Percentiles rank a stretch among this genome's conserved stretches.
Conservation (phyloP, 2,113 vertebrate species). For the Jaculus jaculus region DNA sequence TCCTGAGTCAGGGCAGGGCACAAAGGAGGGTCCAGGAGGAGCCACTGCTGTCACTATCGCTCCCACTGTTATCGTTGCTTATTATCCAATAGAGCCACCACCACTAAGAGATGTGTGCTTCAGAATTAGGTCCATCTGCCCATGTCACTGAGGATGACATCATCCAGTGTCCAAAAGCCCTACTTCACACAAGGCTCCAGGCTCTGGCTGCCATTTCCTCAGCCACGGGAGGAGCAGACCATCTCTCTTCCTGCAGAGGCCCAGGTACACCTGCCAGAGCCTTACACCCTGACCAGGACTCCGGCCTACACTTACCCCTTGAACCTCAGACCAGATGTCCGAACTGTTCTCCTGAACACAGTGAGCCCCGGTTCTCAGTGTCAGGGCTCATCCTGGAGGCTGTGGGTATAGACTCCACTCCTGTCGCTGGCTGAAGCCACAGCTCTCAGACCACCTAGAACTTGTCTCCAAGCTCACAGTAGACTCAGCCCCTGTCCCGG, state of each 20-base stretch:
- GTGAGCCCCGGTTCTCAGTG: not conserved
- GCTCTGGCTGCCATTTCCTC: not conserved
- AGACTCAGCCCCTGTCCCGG: not conserved
- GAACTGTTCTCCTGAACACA: not conserved
- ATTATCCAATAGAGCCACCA: not conserved
- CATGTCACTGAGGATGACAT: not conserved
- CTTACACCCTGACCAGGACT: not conserved
- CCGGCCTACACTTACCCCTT: not conserved
- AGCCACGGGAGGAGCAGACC: not conserved
- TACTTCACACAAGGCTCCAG: not conserved
- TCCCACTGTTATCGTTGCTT: not conserved
- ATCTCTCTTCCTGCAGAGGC: not conserved
- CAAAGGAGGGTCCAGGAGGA: rapidly evolving
- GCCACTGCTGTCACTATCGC: rapidly evolving
- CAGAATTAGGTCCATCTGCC: not conserved
- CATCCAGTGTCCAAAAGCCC: not conserved
- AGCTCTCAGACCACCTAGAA: not conserved
- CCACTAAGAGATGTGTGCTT: not conserved
- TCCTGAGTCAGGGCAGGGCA: too few species aligned
- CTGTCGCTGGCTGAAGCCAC: rapidly evolving
- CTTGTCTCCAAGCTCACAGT: not conserved
- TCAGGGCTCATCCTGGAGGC: not conserved
- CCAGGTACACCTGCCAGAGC: not conserved
- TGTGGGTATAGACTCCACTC: not conserved
- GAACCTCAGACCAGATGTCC: not conserved